Evolutionary conservation across 1,140 invertebrate species (phyloP), one percentile per base, ranked within the genome.

Genomic region (Hirudo medicinalis): DNA sequence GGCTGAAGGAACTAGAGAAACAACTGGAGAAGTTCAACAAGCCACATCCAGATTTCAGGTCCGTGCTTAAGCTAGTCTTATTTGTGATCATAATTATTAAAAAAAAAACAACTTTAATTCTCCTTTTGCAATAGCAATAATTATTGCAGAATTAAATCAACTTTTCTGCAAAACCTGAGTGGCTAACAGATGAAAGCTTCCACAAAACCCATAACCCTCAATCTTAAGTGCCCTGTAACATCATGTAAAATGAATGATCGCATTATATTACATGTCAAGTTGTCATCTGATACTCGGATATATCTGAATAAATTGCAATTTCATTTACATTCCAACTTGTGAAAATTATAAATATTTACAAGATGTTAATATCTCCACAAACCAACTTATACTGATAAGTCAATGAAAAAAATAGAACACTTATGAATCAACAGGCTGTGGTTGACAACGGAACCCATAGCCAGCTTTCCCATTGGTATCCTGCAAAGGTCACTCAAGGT

Each of bases 401-500:
- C 43, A 40, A 40, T 49, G 1, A 36, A 9, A 49, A 17, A 11
- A 15, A 8, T 17, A 2, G 11, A 49, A 2, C 43, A 11, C 15
- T 49, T 49, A 17, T 17, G 11, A 49, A 6, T 40, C 11, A 4
- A 49, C 6, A 63, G 57, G n/a, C 82, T 95, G 0, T 95, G 91
- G 91, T 81, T 95, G 36, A 94, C 91, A 0, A 94, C 91, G 0
- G 91, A 94, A 78, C 89, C 90, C 0, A 89, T 87, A 0, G 86
- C 87, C 0, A 85, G 85, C 2, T 94, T 95, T 80, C 91, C 92
- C 6, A 90, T 94, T 76, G 90, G 91, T 63, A 89, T 94, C 73
- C 79, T 94, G 49, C 91, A 94, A 78, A 84, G 88, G 72, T 91
- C 89, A 0, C 81, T 92, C 0, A 92, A 87, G 88, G 89, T 90